Percentiles rank a stretch among this genome's conserved stretches.
These are phyloP conservation scores for Coptodon bakossiorum DNA, from an alignment of 2,113 vertebrate species.

Conservation along the genomic window DNA sequence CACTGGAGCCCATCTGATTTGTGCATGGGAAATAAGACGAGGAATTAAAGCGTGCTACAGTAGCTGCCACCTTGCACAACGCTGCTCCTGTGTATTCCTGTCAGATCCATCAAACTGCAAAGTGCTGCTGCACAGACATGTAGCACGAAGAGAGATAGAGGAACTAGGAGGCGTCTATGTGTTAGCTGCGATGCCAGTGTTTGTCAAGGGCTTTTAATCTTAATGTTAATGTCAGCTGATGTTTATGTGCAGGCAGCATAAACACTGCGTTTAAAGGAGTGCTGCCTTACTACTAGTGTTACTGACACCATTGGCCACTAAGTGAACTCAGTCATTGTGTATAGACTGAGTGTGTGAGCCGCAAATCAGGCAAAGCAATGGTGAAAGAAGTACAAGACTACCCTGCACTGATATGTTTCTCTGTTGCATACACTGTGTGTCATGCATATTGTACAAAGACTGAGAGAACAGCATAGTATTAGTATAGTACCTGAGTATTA, in stretches of 20 bases:
- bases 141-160: background rate
- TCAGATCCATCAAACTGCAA: constrained; percentile 1
- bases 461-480: background rate
- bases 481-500: background rate
- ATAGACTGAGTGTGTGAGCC: background rate
- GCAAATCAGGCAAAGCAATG: background rate
- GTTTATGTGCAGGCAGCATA: background rate
- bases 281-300: background rate
- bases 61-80: background rate
- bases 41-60: constrained; percentile 30
- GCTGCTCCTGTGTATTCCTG: constrained; percentile 13
- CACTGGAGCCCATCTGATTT: constrained; percentile 36
- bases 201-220: background rate
- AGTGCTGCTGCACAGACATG: background rate
- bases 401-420: background rate
- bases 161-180: background rate
- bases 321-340: background rate
- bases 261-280: background rate
- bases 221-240: background rate
- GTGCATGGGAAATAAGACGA: constrained; percentile 37
- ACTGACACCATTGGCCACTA: background rate
- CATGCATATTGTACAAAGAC: background rate
- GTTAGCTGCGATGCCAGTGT: background rate
- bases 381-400: background rate
- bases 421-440: background rate